Evolutionary conservation across 2,888 invertebrate genomes (phyloP), one percentile per base, ranked within the genome.

Genomic region (Eupithecia inturbata): DNA sequence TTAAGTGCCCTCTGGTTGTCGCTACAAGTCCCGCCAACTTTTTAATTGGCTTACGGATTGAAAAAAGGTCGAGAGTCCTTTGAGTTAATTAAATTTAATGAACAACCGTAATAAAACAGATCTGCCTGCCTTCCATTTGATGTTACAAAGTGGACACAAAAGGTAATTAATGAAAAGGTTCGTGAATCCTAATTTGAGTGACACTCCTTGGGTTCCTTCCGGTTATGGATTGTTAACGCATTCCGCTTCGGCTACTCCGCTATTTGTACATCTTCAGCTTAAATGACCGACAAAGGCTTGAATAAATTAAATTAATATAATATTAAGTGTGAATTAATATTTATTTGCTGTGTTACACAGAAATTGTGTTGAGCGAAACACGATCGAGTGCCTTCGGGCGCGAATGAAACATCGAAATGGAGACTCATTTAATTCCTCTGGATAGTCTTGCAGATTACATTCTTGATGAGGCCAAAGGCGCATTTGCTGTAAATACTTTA

Each of bases 21-120:
- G 90, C 87, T 86, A 87, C 87, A 86, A 89, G 86, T 84, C 88
- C 84, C 88, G 81, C 85, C 86, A 91, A 92, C 91, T 91, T 92
- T 92, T 92, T 92, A 92, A 92, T 91, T 92, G 92, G 91, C 92
- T 85, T 87, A 88, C 87, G 87, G 88, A 91, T 90, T 90, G 89
- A 89, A 91, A 90, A 90, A 89, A 89, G 82, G 82, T 89, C 86
- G 86, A 91, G 89, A 84, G 87, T 85, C 88, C 88, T 89, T 90
- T 87, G 84, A 87, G 86, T 91, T 92, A 91, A 92, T 92, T 92
- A 91, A 91, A 91, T 90, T 89, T 88, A 89, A 89, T 89, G 89
- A 89, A 87, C 87, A 87, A 84, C 83, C 85, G 82, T 84, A 88
- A 87, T 84, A 88, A 87, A 88, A 87, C 82, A 84, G 84, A 87